Evolutionary conservation across 2,113 vertebrate genomes (phyloP), one percentile per base, ranked within the genome.

Genomic region (Nibea albiflora): DNA sequence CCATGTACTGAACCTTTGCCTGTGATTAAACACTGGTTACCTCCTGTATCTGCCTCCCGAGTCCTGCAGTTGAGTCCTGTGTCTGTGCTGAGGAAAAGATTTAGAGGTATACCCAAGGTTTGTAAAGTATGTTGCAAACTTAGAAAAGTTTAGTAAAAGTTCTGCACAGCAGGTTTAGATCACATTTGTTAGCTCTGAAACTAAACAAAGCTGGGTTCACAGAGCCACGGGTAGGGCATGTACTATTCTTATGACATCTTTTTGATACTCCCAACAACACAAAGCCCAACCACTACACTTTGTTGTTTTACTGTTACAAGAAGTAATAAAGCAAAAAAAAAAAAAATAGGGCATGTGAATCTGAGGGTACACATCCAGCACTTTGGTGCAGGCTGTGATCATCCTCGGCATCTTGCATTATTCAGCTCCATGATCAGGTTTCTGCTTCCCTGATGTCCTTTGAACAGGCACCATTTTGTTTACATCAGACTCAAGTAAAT

Each of bases 401-500:
- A 57, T 68, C 65, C 61, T 75, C 50, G 11, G 75, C 61, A 39
- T 70, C 78, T 39, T 64, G 76, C 68, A 76, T 88, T 84, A 87
- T 89, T 86, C 67, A 63, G 67, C 44, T 72, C 58, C 56, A 57
- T 11, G 24, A 84, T 69, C 61, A 68, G 65, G 65, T 79, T 73
- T 46, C 62, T 73, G 8, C 44, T 57, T 74, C 35, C 24, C 46
- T 47, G 54, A 72, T 81, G 65, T 75, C 69, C 69, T 88, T 82
- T 86, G 70, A 86, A 88, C 76, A 77, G 81, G 39, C 47, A 64
- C 53, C 31, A 50, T 67, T 87, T 83, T 88, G 79, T 83, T 91
- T 86, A 80, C 73, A 86, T 72, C 24, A 56, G 63, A 64, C 74
- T 60, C 24, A 14, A 61, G 78, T 57, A 83, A 85, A 84, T 85